Conservation (phyloP, 2,888 invertebrate genomes). For the Chymomyza amoena region DNA sequence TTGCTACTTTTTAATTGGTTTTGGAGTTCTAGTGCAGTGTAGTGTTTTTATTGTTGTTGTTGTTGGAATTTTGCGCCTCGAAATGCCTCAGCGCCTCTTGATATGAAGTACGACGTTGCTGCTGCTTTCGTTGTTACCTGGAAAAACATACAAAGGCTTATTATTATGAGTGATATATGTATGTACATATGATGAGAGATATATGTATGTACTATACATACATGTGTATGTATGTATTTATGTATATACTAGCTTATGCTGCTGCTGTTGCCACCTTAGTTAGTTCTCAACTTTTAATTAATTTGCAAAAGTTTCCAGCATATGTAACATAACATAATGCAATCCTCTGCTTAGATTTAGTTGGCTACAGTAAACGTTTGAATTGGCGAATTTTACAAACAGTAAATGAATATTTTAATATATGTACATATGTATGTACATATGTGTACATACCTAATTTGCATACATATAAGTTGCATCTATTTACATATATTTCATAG, state of each 20-base stretch:
- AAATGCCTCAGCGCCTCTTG: neutral
- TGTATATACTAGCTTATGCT: neutral
- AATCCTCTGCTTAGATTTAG: neutral
- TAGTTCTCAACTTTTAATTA: constrained; percentile 66
- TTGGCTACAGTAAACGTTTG: neutral
- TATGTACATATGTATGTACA: too few species aligned
- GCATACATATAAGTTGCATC: too few species aligned
- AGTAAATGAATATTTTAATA: too few species aligned
- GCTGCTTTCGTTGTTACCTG: neutral
- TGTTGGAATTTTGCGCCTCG: neutral
- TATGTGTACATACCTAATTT: too few species aligned
- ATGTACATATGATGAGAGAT: neutral
- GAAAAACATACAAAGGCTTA: neutral
- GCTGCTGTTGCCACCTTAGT: constrained; percentile 8
- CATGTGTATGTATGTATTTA: neutral
- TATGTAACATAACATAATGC: neutral
- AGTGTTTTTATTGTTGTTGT: neutral
- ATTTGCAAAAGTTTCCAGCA: constrained; percentile 47
- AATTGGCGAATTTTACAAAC: neutral
- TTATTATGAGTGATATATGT: neutral
- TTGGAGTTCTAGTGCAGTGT: neutral
- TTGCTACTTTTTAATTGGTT: neutral
- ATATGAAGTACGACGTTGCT: neutral
- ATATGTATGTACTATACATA: neutral
- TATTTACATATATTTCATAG: too few species aligned